phyloP scores from a whole-genome alignment of 2,888 invertebrate genomes.

The Dendrolimus pini region DNA sequence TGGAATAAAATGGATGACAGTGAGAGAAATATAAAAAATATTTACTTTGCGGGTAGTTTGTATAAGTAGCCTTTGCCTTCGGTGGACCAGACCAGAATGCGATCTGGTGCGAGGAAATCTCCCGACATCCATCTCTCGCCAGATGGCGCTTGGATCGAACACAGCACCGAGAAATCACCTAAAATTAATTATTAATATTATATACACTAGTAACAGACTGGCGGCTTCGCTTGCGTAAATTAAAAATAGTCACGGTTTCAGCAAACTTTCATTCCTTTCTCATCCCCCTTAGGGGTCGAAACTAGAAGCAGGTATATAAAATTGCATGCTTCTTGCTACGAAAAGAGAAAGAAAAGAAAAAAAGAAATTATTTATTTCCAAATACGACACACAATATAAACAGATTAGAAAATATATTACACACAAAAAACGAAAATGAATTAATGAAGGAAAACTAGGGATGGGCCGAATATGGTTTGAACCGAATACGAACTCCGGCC shows the following conservation, averaged over 20 bases:
- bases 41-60: slow-evolving; percentile 96
- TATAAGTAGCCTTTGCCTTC: slow-evolving; percentile 97
- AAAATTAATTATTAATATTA: slow-evolving; percentile 25
- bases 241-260: too few species aligned
- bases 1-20: background rate
- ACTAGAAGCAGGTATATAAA: slow-evolving; percentile 2
- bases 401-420: too few species aligned
- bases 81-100: slow-evolving; percentile 96
- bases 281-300: background rate
- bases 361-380: too few species aligned
- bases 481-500: too few species aligned
- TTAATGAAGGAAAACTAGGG: too few species aligned
- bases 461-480: too few species aligned
- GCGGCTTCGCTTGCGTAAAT: too few species aligned
- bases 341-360: too few species aligned
- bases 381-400: too few species aligned
- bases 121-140: slow-evolving; percentile 97
- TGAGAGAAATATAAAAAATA: background rate
- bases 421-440: too few species aligned
- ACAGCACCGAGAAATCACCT: slow-evolving; percentile 96
- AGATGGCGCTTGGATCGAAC: slow-evolving; percentile 92
- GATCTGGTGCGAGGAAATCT: slow-evolving; percentile 93
- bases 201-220: background rate
- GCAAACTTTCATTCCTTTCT: too few species aligned
- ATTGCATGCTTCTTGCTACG: too few species aligned